Percentiles rank a stretch among this genome's conserved stretches.
These are phyloP conservation scores for Trididemnum clinides DNA, from an alignment of 23 tunicate species.

Conservation along the genomic window DNA sequence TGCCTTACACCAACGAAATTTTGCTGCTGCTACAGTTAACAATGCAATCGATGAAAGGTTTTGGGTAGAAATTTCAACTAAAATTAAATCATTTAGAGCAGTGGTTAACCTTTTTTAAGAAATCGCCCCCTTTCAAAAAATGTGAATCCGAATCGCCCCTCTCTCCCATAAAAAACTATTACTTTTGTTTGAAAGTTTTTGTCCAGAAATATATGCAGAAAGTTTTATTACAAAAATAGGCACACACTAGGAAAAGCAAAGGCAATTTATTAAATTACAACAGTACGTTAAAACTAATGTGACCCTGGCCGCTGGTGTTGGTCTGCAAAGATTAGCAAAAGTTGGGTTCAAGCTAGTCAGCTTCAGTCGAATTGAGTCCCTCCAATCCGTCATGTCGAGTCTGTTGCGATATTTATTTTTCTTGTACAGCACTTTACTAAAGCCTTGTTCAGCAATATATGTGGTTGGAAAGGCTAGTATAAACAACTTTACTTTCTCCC, in stretches of 20 bases:
- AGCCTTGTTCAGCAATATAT: too few relatives aligned
- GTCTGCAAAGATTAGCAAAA: too few relatives aligned
- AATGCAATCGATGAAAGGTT: too few relatives aligned
- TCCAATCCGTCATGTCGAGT: background rate
- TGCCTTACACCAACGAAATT: too few relatives aligned
- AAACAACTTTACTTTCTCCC: background rate
- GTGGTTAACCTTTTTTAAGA: background rate
- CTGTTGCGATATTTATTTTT: too few relatives aligned
- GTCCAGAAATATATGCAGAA: background rate
- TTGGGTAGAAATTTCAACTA: too few relatives aligned
- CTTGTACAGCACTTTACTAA: too few relatives aligned
- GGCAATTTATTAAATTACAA: background rate
- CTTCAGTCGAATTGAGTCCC: background rate
- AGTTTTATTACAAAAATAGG: background rate
- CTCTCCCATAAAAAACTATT: background rate
- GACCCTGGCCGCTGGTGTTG: too few relatives aligned
- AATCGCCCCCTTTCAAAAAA: background rate
- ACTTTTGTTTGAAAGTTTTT: background rate
- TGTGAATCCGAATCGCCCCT: background rate
- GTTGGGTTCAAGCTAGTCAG: too few relatives aligned
- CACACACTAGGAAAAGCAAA: background rate
- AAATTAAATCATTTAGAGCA: too few relatives aligned
- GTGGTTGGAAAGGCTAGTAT: background rate
- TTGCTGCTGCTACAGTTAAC: too few relatives aligned
- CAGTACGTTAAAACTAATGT: background rate